A percentile compares a stretch with the other conserved stretches of the same genome.
These are phyloP conservation scores for Heliconius nattereri DNA, from an alignment of 1,140 invertebrate species.

Conservation along the genomic window DNA sequence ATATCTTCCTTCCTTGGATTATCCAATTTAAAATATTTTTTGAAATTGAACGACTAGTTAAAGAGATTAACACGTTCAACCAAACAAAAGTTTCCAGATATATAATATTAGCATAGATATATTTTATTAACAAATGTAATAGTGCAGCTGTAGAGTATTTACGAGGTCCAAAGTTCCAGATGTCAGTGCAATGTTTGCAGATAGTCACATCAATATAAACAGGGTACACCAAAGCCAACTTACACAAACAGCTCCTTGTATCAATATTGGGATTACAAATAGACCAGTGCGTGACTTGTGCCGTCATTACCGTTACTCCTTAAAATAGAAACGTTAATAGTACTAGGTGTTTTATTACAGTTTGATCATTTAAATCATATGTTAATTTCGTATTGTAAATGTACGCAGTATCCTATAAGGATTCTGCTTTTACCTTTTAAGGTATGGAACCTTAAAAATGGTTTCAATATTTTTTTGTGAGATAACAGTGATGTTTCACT, in stretches of 20 bases:
- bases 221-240: constrained; percentile 33
- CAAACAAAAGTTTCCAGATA: too few relatives aligned
- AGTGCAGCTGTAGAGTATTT: background rate
- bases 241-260: constrained; percentile 34
- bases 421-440: too few relatives aligned
- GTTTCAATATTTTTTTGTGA: too few relatives aligned
- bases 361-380: background rate
- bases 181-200: constrained; percentile 35
- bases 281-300: constrained; percentile 23
- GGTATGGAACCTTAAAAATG: too few relatives aligned
- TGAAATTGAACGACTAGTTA: too few relatives aligned
- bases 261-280: constrained; percentile 38
- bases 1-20: too few relatives aligned
- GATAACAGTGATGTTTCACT: too few relatives aligned
- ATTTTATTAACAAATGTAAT: background rate
- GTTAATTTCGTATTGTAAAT: background rate
- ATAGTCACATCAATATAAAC: constrained; percentile 38
- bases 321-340: background rate
- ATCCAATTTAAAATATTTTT: too few relatives aligned
- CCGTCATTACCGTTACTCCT: background rate
- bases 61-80: too few relatives aligned
- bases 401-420: too few relatives aligned
- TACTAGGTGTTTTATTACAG: background rate
- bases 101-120: too few relatives aligned
- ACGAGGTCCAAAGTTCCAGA: constrained; percentile 22